A percentile compares a stretch with the other conserved stretches of the same genome.
Conservation (phyloP, 1,140 invertebrate species). For the Orius laevigatus region DNA sequence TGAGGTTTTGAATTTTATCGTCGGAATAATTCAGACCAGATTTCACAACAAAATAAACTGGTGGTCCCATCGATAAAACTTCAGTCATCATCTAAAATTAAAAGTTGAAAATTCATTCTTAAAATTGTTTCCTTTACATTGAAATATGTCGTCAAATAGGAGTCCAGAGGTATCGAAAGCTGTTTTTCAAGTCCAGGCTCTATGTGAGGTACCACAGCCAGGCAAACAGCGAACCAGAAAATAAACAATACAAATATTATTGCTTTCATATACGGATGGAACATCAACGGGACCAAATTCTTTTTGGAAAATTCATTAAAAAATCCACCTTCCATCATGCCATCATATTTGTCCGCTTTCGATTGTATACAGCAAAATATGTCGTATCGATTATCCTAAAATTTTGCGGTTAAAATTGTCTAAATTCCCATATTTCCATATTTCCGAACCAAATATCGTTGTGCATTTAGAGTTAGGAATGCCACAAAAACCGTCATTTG, state of each 20-base stretch:
- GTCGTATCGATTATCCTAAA: constrained; percentile 54
- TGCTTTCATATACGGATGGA: constrained; percentile 16
- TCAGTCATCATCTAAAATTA: constrained; percentile 52
- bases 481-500: constrained; percentile 95
- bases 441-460: constrained; percentile 29
- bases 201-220: constrained; percentile 72
- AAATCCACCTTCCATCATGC: too few species aligned
- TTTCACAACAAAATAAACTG: constrained; percentile 91
- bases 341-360: constrained; percentile 33
- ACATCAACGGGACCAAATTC: too few species aligned
- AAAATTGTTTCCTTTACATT: constrained; percentile 26
- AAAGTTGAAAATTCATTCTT: not conserved
- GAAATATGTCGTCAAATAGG: constrained; percentile 86
- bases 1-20: constrained; percentile 54
- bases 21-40: constrained; percentile 64
- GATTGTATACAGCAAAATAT: constrained; percentile 67
- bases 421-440: too few species aligned
- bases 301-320: too few species aligned
- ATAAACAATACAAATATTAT: constrained; percentile 70
- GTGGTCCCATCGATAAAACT: constrained; percentile 87
- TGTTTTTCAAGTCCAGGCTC: constrained; percentile 92
- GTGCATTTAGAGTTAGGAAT: constrained; percentile 73
- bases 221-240: constrained; percentile 76
- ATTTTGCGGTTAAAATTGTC: too few species aligned
- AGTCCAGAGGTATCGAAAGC: constrained; percentile 92